phyloP scores from a whole-genome alignment of 2,797 vertebrate genomes.

The Malacoraja senta region DNA sequence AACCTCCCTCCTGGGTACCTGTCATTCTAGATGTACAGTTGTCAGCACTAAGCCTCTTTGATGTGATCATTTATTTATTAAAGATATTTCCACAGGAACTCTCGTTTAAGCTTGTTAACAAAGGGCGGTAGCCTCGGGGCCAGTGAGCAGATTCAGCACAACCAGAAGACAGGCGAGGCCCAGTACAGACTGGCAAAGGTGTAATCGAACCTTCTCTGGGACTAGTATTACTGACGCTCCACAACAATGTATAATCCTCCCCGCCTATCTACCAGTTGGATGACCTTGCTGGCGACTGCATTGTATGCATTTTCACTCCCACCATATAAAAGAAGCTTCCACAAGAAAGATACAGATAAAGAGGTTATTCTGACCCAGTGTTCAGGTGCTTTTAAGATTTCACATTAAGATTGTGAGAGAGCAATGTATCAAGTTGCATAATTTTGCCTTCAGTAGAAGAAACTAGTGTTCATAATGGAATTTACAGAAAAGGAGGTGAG shows the following conservation, averaged over 20 bases:
- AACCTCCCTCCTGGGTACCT: constrained; percentile 11
- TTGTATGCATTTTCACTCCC: background rate
- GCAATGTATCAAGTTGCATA: background rate
- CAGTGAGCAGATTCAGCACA: background rate
- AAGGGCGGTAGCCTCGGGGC: background rate
- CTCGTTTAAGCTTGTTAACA: constrained; percentile 31
- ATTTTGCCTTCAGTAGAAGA: background rate
- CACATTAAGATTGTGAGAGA: background rate
- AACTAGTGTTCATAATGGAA: background rate
- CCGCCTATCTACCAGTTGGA: background rate
- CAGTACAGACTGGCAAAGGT: background rate
- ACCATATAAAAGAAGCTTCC: background rate
- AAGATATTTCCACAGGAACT: constrained; percentile 34
- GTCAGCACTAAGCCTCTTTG: constrained; percentile 23
- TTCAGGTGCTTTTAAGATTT: background rate
- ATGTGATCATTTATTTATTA: constrained; percentile 34
- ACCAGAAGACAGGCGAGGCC: background rate
- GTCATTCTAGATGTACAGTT: constrained; percentile 5
- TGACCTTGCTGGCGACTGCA: background rate
- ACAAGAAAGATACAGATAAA: background rate
- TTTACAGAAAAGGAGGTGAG: no score
- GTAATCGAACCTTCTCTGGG: background rate
- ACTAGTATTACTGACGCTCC: background rate
- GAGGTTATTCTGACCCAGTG: background rate
- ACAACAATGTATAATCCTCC: background rate